A percentile compares a stretch with the other conserved stretches of the same genome.
These are phyloP conservation scores for Rhea americana DNA, from an alignment of 2,113 vertebrate species.

Conservation along the genomic window DNA sequence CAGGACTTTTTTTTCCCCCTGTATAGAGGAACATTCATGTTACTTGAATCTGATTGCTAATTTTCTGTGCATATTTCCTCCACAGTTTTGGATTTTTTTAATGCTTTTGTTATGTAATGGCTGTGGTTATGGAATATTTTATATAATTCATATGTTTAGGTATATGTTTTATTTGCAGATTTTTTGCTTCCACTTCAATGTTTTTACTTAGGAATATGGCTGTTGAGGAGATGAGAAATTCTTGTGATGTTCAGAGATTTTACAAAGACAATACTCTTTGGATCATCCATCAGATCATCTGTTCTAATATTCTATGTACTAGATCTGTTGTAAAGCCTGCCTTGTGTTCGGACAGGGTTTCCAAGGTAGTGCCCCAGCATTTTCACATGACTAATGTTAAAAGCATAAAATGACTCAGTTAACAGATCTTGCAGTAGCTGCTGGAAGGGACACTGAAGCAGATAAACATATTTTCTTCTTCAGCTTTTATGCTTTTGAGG, in stretches of 20 bases:
- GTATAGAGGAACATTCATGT: background rate
- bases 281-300: background rate
- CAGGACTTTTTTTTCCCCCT: background rate
- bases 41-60: background rate
- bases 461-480: background rate
- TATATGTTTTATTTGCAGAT: background rate
- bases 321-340: background rate
- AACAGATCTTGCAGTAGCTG: background rate
- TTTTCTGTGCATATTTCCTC: background rate
- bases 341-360: rapidly evolving
- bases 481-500: background rate
- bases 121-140: background rate
- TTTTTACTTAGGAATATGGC: background rate
- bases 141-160: background rate
- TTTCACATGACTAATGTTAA: background rate
- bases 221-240: background rate
- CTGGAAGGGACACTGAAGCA: background rate
- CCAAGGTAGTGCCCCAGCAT: background rate
- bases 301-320: background rate
- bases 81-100: background rate
- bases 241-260: too few species aligned
- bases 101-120: background rate
- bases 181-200: background rate
- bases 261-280: background rate
- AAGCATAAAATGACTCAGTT: background rate